Evolutionary conservation across 2,888 invertebrate genomes (phyloP), one percentile per base, ranked within the genome.

Genomic region (Deilephila elpenor): DNA sequence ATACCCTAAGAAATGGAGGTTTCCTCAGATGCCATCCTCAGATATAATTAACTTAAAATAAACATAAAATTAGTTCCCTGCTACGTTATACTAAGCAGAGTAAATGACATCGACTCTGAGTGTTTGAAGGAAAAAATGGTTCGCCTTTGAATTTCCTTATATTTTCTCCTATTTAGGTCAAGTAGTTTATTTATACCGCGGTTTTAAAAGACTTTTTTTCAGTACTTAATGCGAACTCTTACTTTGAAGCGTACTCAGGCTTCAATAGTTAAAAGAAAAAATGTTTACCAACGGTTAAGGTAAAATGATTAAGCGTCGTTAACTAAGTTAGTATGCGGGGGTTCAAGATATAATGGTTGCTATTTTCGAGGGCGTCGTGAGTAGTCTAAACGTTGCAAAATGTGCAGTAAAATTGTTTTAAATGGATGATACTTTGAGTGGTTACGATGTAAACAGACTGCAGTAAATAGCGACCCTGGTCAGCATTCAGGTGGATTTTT

Each of bases 161-260:
- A 51, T 51, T 67, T 62, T 61, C 20, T 64, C 20, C 67, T 67
- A 67, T 67, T 67, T 44, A 67, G 67, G 67, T 67, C 67, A 67
- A 67, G 25, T 25, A 44, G 17, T 56, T 56, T 67, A 51, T 67
- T 25, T 67, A 67, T 44, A 67, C 67, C 20, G 5, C 14, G 64
- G 37, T 64, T 51, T 51, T 51, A 51, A 51, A 67, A 51, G 51
- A 17, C 67, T 51, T 64, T 17, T 51, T 60, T 67, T 67, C 51
- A 20, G 67, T 44, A 44, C 51, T 67, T 51, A 67, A 67, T 67
- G 67, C 44, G 25, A 67, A 67, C 67, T 67, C 67, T 67, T 67
- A 67, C 51, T 67, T 67, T 67, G 51, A 44, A 67, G 51, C 25
- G 67, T 44, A 51, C 67, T 67, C 25, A 44, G 20, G 20, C 51